Evolutionary conservation across 2,888 invertebrate genomes (phyloP), one percentile per base, ranked within the genome.

Genomic region (Hypomecis punctinalis): DNA sequence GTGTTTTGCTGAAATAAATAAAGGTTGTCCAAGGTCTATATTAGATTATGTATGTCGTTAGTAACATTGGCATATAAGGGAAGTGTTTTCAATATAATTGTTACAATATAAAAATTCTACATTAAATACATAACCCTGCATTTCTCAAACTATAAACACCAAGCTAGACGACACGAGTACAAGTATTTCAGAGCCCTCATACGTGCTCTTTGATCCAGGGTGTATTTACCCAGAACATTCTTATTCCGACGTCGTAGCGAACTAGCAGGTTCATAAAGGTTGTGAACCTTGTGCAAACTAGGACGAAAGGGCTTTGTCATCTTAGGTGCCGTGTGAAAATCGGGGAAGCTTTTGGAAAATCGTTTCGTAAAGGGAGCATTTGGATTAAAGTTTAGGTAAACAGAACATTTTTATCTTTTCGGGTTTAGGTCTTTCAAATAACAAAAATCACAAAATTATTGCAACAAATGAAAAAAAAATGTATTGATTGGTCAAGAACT

Each of bases 241-340:
- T 60, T 61, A 65, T 65, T 65, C 64, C 36, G 43, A 36, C 40
- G 45, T 33, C 64, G 64, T 65, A 47, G 36, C 40, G 51, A 78
- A 66, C 55, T 56, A 53, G 52, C 63, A 42, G 35, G 39, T 55
- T 60, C 60, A 60, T 60, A 60, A 47, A 64, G 60, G 60, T 51
- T 56, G 51, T 51, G 54, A 56, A 55, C 55, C 45, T 49, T 59
- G 46, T 55, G 60, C 52, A 67, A 72, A 64, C 10, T 47, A 36
- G 42, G 40, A 75, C 39, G 33, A 49, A 63, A 58, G 42, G 40
- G 58, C 53, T 58, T 63, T 57, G 48, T 54, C 63, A 63, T 47
- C 42, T 11, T n/a, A 43, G 51, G 37, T 39, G 45, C 33, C 23
- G 39, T 45, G 52, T 59, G 52, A 11, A 23, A 49, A 35, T 36